Evolutionary conservation across 2,113 vertebrate species (phyloP), one percentile per base, ranked within the genome.

Genomic region (Nothocercus nigrocapillus): DNA sequence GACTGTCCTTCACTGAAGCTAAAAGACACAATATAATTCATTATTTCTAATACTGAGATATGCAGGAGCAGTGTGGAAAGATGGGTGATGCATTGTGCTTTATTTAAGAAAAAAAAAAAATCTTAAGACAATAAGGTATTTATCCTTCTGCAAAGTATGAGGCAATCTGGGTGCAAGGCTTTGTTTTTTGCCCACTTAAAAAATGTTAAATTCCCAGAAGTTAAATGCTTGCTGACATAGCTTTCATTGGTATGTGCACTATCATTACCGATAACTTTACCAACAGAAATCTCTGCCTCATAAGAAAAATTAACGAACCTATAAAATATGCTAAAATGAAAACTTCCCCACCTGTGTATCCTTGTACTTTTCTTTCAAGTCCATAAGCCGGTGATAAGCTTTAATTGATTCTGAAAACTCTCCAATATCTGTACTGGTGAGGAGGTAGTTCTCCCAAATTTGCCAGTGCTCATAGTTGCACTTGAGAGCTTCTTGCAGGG

Each of bases 401-500:
- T 99, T 98, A 96, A 99, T 98, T 89, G 98, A 98, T 97, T 99
- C 99, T 24, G 97, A 91, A 95, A 99, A 99, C 79, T 99, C 99
- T 73, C 99, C 99, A 27, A 99, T 53, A 15, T 99, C 99, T 19
- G 98, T 98, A 96, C 99, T 98, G 69, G 99, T 99, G 3, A 98
- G 91, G 44, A 99, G 97, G 94, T 99, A 99, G 96, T 99, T 99
- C 97, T 99, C 99, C 99, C 99, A 99, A 97, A 99, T 99, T 97
- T 99, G 99, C 99, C 99, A 99, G 85, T 99, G 99, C 79, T 99
- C 99, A 40, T 98, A 99, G 97, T 99, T 99, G 95, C 99, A 99
- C 93, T 98, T 99, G 75, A 99, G 98, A 54, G 99, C 99, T 98
- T 99, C 99, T 80, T 99, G 99, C 64, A 99, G 98, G 11, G 99